Percentiles rank a stretch among this genome's conserved stretches.
phyloP scores from a whole-genome alignment of 2,113 vertebrate species.

The Felis chaus region DNA sequence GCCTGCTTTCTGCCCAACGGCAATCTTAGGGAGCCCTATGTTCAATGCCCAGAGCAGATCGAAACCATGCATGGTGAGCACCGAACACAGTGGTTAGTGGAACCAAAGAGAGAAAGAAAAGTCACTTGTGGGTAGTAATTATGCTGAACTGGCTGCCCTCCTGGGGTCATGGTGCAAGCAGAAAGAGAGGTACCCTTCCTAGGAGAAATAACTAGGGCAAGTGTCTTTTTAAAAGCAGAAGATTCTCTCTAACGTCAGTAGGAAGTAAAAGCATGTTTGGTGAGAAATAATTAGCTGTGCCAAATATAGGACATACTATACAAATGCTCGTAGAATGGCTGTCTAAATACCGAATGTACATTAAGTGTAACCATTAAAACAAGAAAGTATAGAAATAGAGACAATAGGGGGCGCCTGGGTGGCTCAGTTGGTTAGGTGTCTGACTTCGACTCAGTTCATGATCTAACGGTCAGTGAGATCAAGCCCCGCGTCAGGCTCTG shows the following conservation, averaged over 20 bases:
- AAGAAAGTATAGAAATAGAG: background rate
- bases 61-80: background rate
- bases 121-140: background rate
- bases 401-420: background rate
- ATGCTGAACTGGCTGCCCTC: background rate
- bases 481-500: no score
- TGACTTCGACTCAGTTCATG: no score
- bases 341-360: background rate
- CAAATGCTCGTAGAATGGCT: constrained; percentile 31
- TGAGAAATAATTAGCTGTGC: constrained; percentile 60
- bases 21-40: background rate
- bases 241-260: background rate
- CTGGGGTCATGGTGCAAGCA: background rate
- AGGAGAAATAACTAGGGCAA: background rate
- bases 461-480: no score
- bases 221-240: background rate
- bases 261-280: background rate
- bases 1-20: background rate
- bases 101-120: background rate
- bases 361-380: constrained; percentile 56
- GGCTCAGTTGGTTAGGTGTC: no score
- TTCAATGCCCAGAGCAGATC: background rate
- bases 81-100: background rate
- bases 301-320: constrained; percentile 39
- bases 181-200: background rate